Percentiles rank a stretch among this genome's conserved stretches.
Conservation (phyloP, 2,797 vertebrate species). For the Hypotaenidia okinawae region DNA sequence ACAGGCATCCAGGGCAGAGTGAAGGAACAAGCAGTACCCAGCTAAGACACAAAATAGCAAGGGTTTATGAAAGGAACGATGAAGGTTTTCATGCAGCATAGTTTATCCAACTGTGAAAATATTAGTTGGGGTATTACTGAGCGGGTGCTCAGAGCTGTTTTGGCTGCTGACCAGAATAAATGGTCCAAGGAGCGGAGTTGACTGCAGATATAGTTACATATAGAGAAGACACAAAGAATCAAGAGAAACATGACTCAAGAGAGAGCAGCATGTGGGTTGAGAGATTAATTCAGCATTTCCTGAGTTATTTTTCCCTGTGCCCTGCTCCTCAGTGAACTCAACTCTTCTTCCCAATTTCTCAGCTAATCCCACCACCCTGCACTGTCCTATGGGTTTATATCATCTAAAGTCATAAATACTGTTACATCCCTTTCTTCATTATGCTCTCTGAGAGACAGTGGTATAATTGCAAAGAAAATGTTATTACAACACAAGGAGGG, state of each 20-base stretch:
- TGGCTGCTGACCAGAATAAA: slow-evolving; percentile 57
- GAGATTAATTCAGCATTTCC: slow-evolving; percentile 26
- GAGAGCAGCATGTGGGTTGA: background rate
- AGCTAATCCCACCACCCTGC: background rate
- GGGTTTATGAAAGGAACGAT: slow-evolving; percentile 39
- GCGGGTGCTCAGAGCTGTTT: slow-evolving; percentile 6
- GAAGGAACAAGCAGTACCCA: slow-evolving; percentile 65
- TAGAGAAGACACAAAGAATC: background rate
- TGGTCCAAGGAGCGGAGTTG: slow-evolving; percentile 18
- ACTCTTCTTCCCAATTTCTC: background rate
- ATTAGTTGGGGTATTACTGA: slow-evolving; percentile 54
- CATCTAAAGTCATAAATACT: background rate
- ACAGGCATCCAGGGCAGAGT: slow-evolving; percentile 53
- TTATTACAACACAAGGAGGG: background rate
- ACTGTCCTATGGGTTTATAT: background rate
- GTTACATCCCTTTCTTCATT: background rate
- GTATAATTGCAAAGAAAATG: background rate
- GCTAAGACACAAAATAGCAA: slow-evolving; percentile 57
- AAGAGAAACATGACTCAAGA: background rate
- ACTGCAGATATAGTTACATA: slow-evolving; percentile 23
- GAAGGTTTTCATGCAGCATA: slow-evolving; percentile 35
- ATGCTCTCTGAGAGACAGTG: background rate
- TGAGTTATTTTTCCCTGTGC: background rate
- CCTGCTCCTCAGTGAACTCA: background rate
- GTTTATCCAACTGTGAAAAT: slow-evolving; percentile 73